Percentiles rank a stretch among this genome's conserved stretches.
Evolutionary conservation across 2,888 invertebrate species (phyloP).

Genomic region (Yponomeuta malinellus): DNA sequence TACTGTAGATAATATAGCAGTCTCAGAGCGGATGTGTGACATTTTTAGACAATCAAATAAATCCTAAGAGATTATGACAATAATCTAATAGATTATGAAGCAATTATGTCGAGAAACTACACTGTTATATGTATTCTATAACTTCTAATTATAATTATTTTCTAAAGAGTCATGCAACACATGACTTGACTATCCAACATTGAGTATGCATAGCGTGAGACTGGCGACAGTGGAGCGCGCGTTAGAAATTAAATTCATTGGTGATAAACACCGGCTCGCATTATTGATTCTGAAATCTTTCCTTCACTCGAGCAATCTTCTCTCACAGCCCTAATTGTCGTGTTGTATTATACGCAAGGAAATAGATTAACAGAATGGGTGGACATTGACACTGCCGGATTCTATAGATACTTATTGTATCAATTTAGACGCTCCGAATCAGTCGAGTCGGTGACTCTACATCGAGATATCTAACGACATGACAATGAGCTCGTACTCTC

Average conservation of each 20-base stretch:
- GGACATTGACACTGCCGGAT: neutral
- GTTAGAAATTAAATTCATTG: constrained; percentile 17
- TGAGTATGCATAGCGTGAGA: neutral
- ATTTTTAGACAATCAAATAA: too few relatives aligned
- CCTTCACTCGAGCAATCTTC: neutral
- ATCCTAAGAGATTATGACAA: too few relatives aligned
- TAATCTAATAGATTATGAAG: neutral
- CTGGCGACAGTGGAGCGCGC: neutral
- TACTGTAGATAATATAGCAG: too few relatives aligned
- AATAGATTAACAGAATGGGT: neutral
- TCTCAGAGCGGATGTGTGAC: too few relatives aligned
- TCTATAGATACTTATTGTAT: neutral
- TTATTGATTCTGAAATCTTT: constrained; percentile 7
- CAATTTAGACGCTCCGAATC: neutral
- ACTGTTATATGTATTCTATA: neutral
- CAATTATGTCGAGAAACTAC: neutral
- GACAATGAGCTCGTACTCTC: neutral
- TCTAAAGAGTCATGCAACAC: neutral
- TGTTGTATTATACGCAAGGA: neutral
- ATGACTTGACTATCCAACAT: neutral
- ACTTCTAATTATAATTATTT: neutral
- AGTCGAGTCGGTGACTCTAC: neutral
- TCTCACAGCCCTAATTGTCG: neutral
- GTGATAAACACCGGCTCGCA: constrained; percentile 5
- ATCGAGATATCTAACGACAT: neutral